phyloP scores from a whole-genome alignment of 2,888 invertebrate genomes.

The Muschampia plurimacula region DNA sequence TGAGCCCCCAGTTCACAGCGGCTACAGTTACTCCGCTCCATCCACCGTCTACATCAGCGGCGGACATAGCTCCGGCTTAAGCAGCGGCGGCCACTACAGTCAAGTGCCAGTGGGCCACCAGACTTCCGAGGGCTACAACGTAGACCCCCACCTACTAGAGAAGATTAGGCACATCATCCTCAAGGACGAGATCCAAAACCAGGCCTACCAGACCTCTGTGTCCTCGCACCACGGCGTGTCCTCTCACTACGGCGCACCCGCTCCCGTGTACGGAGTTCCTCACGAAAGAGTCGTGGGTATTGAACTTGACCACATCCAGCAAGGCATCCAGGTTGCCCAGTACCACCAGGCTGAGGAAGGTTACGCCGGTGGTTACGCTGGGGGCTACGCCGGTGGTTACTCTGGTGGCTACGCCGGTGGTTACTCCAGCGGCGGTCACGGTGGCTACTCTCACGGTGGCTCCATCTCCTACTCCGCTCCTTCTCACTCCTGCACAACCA shows the following conservation, averaged over 20 bases:
- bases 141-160: constrained; percentile 92
- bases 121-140: constrained; percentile 92
- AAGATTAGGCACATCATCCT: constrained; percentile 94
- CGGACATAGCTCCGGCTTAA: constrained; percentile 62
- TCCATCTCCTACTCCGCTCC: constrained; percentile 66
- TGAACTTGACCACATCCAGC: constrained; percentile 93
- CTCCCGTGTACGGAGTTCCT: constrained; percentile 89
- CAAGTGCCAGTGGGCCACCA: constrained; percentile 92
- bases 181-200: constrained; percentile 89
- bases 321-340: constrained; percentile 95
- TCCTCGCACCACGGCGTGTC: constrained; percentile 81
- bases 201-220: constrained; percentile 74
- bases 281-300: constrained; percentile 91
- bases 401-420: constrained; percentile 48
- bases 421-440: constrained; percentile 51
- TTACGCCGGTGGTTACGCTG: constrained; percentile 76
- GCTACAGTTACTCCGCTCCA: constrained; percentile 88
- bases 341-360: constrained; percentile 90
- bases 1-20: constrained; percentile 88
- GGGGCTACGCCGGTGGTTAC: constrained; percentile 45
- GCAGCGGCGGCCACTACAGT: constrained; percentile 90
- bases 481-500: constrained; percentile 66
- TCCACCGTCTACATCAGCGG: constrained; percentile 86
- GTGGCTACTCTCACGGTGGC: constrained; percentile 51
- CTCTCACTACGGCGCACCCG: constrained; percentile 89